These are phyloP conservation scores for Sarcophaga bullata DNA, from an alignment of 1,140 invertebrate genomes.

Conservation along the genomic window DNA sequence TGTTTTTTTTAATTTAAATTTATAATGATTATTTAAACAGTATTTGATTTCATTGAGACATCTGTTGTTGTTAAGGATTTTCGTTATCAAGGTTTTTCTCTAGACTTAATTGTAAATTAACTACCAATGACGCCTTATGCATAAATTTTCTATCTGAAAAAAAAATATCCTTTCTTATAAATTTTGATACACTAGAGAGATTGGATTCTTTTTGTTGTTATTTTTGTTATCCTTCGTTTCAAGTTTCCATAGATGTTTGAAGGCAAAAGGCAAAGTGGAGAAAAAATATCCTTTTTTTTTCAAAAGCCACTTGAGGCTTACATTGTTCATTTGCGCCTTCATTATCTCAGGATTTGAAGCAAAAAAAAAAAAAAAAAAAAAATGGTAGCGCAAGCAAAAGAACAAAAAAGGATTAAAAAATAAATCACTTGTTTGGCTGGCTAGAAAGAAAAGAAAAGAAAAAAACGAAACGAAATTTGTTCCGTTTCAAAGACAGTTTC, in stretches of 20 bases:
- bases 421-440: slow-evolving; percentile 53
- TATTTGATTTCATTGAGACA: background rate
- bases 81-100: background rate
- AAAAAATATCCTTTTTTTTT: background rate
- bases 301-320: slow-evolving; percentile 30
- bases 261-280: background rate
- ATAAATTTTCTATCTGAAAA: background rate
- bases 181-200: slow-evolving; percentile 40
- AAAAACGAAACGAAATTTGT: slow-evolving; percentile 6
- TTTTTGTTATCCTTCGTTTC: background rate
- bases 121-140: slow-evolving; percentile 33
- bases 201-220: slow-evolving; percentile 9
- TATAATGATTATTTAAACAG: background rate
- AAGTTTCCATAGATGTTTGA: background rate
- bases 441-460: background rate
- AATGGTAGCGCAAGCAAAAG: background rate
- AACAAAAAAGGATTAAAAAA: slow-evolving; percentile 61
- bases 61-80: slow-evolving; percentile 20
- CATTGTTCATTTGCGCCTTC: slow-evolving; percentile 39
- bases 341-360: slow-evolving; percentile 8
- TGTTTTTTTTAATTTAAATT: background rate
- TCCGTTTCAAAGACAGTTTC: slow-evolving; percentile 33
- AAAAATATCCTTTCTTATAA: slow-evolving; percentile 27
- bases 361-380: slow-evolving; percentile 26
- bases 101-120: slow-evolving; percentile 35